Evolutionary conservation across 2,797 vertebrate species (phyloP), one percentile per base, ranked within the genome.

Genomic region (Silurus aristotelis): DNA sequence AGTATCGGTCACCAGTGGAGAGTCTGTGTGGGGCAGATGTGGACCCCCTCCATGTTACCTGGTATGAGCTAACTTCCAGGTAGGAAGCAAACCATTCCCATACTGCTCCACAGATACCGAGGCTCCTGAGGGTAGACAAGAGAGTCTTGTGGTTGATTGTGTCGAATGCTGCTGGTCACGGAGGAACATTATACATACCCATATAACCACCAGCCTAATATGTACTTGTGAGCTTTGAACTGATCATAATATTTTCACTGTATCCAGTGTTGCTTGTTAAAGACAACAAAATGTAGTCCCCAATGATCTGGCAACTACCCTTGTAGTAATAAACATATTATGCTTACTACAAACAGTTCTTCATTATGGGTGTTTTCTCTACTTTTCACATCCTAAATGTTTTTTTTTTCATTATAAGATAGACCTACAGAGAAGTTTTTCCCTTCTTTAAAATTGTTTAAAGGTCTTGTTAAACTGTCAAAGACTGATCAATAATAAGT

Each of bases 381-480:
- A 31, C 4, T 20, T 58, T 17, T 17, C 14, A 56, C 6, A 31
- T 3, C 22, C 27, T 55, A 8, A 55, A 38, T 38, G 38, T 4
- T 38, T 38, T 38, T 38, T 38, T 38, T 38, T 52, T 79, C 60
- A 61, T 38, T 78, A 80, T 67, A 72, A 87, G 66, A 58, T 38
- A 55, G 56, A 67, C 56, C 52, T 61, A 72, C 14, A 67, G 60
- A 81, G 79, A 81, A 15, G n/a, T 17, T 73, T n/a, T n/a, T 38
- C 14, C 63, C 19, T 85, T 31, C 71, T 46, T 25, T 82, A 52
- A 85, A 82, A 66, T 43, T 75, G 43, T 85, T 61, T 10, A 68
- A 67, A 76, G 68, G 55, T 66, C 27, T 15, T 27, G 27, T 43
- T 70, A 43, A 79, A 14, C 19, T 38, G 22, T 43, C 20, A 80